Evolutionary conservation across 2,113 vertebrate genomes (phyloP), one percentile per base, ranked within the genome.

Genomic region (Eretmochelys imbricata): DNA sequence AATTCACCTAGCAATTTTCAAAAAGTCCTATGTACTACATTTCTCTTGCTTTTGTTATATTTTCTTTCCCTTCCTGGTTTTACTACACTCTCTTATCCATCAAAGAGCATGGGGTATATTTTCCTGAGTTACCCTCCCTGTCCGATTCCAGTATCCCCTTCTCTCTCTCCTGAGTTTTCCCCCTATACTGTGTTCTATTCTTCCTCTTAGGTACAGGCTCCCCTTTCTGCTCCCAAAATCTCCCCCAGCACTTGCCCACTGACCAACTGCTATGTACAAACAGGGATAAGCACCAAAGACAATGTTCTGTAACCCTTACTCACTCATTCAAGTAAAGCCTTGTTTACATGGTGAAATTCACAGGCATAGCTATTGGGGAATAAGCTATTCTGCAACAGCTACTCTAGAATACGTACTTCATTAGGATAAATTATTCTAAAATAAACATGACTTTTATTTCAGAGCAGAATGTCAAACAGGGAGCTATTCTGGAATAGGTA

Each of bases 231-330:
- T 27, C 53, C 87, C 51, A 81, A 94, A 80, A 86, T 35, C 53
- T 5, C 94, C 89, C 87, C 42, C 82, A 51, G 50, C 82, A 94
- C 93, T 69, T 55, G 84, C 79, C 69, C 69, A 85, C 85, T 31
- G 87, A 91, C 91, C 91, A 97, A 10, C 29, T 84, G 85, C 42
- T 72, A 88, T n/a, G 29, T 11, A 57, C 38, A 55, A 4, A 72
- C 49, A 86, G 35, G n/a, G 49, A 89, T 12, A 50, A 82, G 88
- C 38, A 80, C 1, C 55, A 87, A 76, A 38, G 4, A 20, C 80
- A 16, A 69, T 55, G 54, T 55, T 55, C 54, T 25, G 10, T 24
- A 55, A 24, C 22, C 54, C 24, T 55, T 55, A 55, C 54, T 55
- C 24, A 55, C 54, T 55, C 54, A 11, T 55, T 22, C 8, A 55